Conservation (phyloP, 2,113 vertebrate species). For the Pedetes capensis region DNA sequence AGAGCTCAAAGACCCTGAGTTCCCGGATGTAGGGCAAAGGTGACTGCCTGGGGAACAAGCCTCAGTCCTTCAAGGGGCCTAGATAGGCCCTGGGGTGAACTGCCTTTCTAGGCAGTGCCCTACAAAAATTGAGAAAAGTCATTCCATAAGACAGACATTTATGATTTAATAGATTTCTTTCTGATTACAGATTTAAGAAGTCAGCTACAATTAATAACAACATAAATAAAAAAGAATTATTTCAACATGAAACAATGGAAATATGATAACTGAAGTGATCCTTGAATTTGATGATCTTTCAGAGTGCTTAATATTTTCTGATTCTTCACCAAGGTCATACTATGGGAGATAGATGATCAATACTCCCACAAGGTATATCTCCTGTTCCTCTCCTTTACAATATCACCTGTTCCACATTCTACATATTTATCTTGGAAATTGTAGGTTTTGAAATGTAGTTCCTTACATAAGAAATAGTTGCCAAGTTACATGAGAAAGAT, state of each 20-base stretch:
- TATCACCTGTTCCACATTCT: not conserved
- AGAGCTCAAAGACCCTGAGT: no score
- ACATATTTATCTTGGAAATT: conserved; percentile 1
- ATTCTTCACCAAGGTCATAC: not conserved
- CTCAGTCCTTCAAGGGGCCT: no score
- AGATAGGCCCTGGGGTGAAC: no score
- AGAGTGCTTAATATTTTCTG: not conserved
- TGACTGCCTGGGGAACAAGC: no score
- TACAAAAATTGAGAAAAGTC: not conserved
- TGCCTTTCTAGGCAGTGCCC: no score
- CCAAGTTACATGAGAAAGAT: conserved; percentile 44
- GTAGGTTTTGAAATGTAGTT: conserved; percentile 9
- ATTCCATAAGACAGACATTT: not conserved
- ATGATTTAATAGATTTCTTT: not conserved
- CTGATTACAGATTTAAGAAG: not conserved
- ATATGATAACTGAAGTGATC: not conserved
- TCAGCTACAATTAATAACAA: not conserved
- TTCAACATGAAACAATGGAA: conserved; percentile 9
- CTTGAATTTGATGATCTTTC: not conserved
- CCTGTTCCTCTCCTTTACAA: not conserved
- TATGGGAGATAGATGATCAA: not conserved
- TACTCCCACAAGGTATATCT: not conserved
- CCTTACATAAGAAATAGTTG: conserved; percentile 7
- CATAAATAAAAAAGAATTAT: not conserved
- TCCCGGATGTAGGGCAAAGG: no score